Evolutionary conservation across 64 coral and sea anemone species (phyloP), one percentile per base, ranked within the genome.

Genomic region (Stichodactyla mertensii): DNA sequence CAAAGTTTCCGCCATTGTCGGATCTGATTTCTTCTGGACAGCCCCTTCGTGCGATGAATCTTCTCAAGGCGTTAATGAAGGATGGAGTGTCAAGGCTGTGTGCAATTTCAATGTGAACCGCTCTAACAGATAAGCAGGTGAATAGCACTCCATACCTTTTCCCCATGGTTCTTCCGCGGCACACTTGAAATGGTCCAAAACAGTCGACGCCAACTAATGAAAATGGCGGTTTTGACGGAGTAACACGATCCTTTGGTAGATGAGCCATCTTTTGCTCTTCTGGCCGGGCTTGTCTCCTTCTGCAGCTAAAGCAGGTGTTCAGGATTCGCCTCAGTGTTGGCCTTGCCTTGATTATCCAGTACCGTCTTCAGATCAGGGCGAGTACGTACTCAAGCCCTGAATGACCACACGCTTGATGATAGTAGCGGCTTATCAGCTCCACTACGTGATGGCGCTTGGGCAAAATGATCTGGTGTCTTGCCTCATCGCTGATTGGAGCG

Each of bases 31-130:
- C 10, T 19, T 11, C 16, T 20, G 86, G 28, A 7, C 3, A 78
- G 51, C 91, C 79, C 4, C 80, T 79, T 54, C 80, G 59, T 53
- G 91, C 86, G 54, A 92, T 82, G 52, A 88, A 88, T 1, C 28
- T 53, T 7, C 86, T 58, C 36, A 92, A 26, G 1, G 90, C 77
- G 23, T 84, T 81, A 56, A 91, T 92, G 31, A 92, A 92, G 26
- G 80, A 16, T n/a, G 74, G 71, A 15, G 91, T 19, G 12, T 84
- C 67, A 51, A 91, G 55, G 9, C 67, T 64, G 22, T 90, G 51
- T 24, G 84, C 61, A 16, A 90, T 26, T 58, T 90, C 88, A 16
- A 91, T 86, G 56, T 86, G 84, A 14, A 91, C 57, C 6, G 89
- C 89, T 24, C 89, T 54, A 58, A 59, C 86, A 12, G 7, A 45